Evolutionary conservation across 2,113 vertebrate genomes (phyloP).

Genomic region (Chionis minor): DNA sequence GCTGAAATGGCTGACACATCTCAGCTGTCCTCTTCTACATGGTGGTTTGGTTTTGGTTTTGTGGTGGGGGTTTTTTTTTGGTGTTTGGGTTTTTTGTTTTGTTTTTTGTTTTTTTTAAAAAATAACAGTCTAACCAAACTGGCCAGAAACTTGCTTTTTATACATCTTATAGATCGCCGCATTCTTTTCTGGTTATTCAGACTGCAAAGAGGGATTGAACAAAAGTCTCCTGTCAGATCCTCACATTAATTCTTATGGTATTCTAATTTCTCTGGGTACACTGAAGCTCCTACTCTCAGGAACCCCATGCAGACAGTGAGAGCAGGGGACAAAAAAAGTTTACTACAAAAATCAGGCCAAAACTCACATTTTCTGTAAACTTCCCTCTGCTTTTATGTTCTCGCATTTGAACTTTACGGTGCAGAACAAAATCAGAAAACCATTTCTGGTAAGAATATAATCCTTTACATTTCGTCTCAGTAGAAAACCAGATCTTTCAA

Average conservation of each 20-base stretch:
- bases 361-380: neutral
- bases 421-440: neutral
- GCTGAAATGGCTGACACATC: neutral
- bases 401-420: neutral
- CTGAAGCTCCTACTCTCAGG: neutral
- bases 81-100: too few relatives aligned
- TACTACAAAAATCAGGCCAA: neutral
- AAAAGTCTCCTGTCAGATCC: neutral
- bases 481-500: neutral
- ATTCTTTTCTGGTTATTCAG: neutral
- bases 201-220: neutral
- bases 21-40: neutral
- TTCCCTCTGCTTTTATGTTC: neutral
- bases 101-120: neutral
- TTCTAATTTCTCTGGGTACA: neutral
- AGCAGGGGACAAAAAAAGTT: neutral
- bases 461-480: neutral
- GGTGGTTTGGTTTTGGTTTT: too few relatives aligned
- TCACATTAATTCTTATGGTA: neutral
- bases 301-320: neutral
- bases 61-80: too few relatives aligned
- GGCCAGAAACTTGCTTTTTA: neutral
- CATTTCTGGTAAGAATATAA: neutral
- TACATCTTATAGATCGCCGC: rapidly evolving
- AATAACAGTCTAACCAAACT: neutral